Percentiles rank a stretch among this genome's conserved stretches.
These are phyloP conservation scores for Nothocercus julius DNA, from an alignment of 2,113 vertebrate genomes.

Conservation along the genomic window DNA sequence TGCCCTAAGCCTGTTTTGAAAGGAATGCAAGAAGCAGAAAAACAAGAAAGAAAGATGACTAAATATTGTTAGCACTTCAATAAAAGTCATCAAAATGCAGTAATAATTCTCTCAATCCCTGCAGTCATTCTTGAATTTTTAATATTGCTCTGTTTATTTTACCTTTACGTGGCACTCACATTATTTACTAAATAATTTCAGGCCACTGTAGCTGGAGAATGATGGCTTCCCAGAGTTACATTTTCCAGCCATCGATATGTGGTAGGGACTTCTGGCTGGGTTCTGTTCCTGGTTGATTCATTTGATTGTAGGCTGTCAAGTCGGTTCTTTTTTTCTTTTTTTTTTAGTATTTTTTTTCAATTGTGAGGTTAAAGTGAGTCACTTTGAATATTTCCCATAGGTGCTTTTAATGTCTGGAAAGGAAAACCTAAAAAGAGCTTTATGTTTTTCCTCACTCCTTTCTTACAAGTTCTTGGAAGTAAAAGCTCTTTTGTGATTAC, in stretches of 20 bases:
- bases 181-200: conserved; percentile 67
- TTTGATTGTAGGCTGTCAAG: conserved; percentile 64
- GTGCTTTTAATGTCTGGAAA: conserved; percentile 34
- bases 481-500: conserved; percentile 14
- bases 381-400: conserved; percentile 38
- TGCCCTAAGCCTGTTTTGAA: conserved; percentile 2
- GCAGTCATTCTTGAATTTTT: conserved; percentile 62
- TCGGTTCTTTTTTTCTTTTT: conserved; percentile 30
- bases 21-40: background rate
- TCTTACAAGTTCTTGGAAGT: conserved; percentile 6
- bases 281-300: conserved; percentile 45
- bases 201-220: conserved; percentile 37
- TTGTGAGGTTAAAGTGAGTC: conserved; percentile 39
- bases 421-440: conserved; percentile 6
- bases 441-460: background rate
- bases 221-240: conserved; percentile 53
- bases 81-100: background rate
- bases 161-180: conserved; percentile 26
- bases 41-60: conserved; percentile 40
- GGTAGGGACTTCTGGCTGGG: conserved; percentile 36
- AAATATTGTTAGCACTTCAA: conserved; percentile 50
- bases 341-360: conserved; percentile 55
- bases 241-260: conserved; percentile 36
- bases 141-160: conserved; percentile 63
- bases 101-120: conserved; percentile 45